Evolutionary conservation across 2,888 invertebrate genomes (phyloP), one percentile per base, ranked within the genome.

Genomic region (Oligia fasciuncula): DNA sequence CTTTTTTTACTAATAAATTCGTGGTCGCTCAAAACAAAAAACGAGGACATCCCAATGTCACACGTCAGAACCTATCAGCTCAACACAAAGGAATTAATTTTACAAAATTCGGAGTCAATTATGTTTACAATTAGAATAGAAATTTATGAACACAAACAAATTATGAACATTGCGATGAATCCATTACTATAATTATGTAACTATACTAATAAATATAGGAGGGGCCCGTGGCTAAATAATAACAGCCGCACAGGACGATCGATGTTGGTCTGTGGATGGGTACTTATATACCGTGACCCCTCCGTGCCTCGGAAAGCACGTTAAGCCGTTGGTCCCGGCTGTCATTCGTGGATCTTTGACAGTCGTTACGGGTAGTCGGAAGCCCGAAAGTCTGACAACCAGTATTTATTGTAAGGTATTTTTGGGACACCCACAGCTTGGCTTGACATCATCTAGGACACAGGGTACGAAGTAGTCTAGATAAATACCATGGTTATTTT

Each of bases 1-100:
- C 6, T 29, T 11, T 49, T 68, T 13, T 11, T 23, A 8, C 19
- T 23, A 51, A 40, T 17, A 62, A 49, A 49, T 62, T 51, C 11
- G 14, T 6, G 17, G 17, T 17, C 1, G 13, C 29, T 63, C 35
- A 46, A 69, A 68, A 77, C 35, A 63, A 57, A 70, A 43, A 54
- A 49, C n/a, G 4, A 65, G 35, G 57, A 23, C 65, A 29, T 4
- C 2, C 13, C 57, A 65, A 79, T 57, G 40, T 49, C 71, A 78
- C 54, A 66, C 49, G 57, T 78, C 63, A 65, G 35, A 70, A 40
- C 54, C 29, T 57, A 65, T 79, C 57, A 17, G 6, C 9, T 49
- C 40, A 70, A 57, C 29, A 78, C 57, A 79, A 70, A 57, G 69
- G 46, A 70, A 79, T 70, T 57, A 40, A 70, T 78, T 54, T 54